A percentile compares a stretch with the other conserved stretches of the same genome.
phyloP scores from a whole-genome alignment of 2,797 vertebrate genomes.

The Adelosebastes latens region DNA sequence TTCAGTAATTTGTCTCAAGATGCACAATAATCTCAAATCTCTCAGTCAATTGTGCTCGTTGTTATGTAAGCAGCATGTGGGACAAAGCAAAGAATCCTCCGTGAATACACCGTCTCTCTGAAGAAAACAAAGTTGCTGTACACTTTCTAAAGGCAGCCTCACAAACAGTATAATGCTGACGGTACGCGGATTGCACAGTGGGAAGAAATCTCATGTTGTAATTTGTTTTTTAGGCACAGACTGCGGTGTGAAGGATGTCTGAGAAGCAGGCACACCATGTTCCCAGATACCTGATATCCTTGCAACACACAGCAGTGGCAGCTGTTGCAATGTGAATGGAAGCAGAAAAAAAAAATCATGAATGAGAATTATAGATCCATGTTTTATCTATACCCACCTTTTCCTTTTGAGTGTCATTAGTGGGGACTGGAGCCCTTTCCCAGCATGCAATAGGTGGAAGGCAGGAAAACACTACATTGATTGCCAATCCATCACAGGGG shows the following conservation, averaged over 20 bases:
- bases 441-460: slow-evolving; percentile 25
- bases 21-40: slow-evolving; percentile 30
- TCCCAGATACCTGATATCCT: slow-evolving; percentile 30
- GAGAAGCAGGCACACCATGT: slow-evolving; percentile 19
- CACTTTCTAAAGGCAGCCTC: slow-evolving; percentile 1
- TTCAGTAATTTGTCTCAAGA: slow-evolving; percentile 30
- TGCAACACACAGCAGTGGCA: slow-evolving; percentile 1
- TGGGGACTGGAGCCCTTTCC: slow-evolving; percentile 15
- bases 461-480: slow-evolving; percentile 37
- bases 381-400: slow-evolving; percentile 18
- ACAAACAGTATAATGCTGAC: not conserved
- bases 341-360: not conserved
- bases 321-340: not conserved
- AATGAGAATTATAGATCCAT: slow-evolving; percentile 21
- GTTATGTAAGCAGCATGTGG: slow-evolving; percentile 25
- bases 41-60: slow-evolving; percentile 13
- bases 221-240: slow-evolving; percentile 7
- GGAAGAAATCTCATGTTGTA: not conserved
- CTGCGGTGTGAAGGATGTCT: slow-evolving; percentile 24
- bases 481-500: slow-evolving; percentile 29
- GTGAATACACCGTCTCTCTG: slow-evolving; percentile 2
- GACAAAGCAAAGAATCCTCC: slow-evolving; percentile 14
- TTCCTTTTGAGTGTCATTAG: slow-evolving; percentile 6
- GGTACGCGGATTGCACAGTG: not conserved
- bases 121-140: slow-evolving; percentile 10